phyloP scores from a whole-genome alignment of 2,888 invertebrate species.

The Ferdinandea cuprea region DNA sequence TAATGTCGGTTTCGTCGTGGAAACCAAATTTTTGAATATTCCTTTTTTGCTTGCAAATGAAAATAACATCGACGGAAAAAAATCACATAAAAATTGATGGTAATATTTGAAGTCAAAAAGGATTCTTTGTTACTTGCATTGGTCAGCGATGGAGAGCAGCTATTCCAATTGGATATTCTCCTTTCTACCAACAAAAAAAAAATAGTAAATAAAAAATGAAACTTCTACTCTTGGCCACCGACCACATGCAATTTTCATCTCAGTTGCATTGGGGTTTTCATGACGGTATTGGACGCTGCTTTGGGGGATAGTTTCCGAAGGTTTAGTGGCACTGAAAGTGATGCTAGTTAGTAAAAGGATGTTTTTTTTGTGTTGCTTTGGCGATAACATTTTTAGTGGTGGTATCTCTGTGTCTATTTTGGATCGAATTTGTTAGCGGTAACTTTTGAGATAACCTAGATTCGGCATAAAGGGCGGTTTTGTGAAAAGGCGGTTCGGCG shows the following conservation, averaged over 20 bases:
- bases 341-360: slow-evolving; percentile 42
- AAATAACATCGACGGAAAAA: slow-evolving; percentile 23
- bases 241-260: slow-evolving; percentile 68
- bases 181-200: too few species aligned
- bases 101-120: slow-evolving; percentile 42
- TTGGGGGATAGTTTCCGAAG: slow-evolving; percentile 9
- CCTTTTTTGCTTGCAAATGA: slow-evolving; percentile 20
- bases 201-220: slow-evolving; percentile 1
- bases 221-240: slow-evolving; percentile 32
- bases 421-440: too few species aligned
- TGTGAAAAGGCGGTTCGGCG: too few species aligned
- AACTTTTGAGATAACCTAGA: too few species aligned
- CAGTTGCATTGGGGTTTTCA: slow-evolving; percentile 50
- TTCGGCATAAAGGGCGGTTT: too few species aligned
- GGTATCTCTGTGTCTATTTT: too few species aligned
- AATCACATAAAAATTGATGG: slow-evolving; percentile 13
- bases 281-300: slow-evolving; percentile 42
- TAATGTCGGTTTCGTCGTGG: slow-evolving; percentile 25
- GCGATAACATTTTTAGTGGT: slow-evolving; percentile 36
- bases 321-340: slow-evolving; percentile 30
- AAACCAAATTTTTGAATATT: slow-evolving; percentile 14
- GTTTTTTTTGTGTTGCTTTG: slow-evolving; percentile 39
- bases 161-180: slow-evolving; percentile 50
- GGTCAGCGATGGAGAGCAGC: not conserved
- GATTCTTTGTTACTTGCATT: slow-evolving; percentile 5